Evolutionary conservation across 1,140 invertebrate genomes (phyloP).

Genomic region (Lepidurus couesii): DNA sequence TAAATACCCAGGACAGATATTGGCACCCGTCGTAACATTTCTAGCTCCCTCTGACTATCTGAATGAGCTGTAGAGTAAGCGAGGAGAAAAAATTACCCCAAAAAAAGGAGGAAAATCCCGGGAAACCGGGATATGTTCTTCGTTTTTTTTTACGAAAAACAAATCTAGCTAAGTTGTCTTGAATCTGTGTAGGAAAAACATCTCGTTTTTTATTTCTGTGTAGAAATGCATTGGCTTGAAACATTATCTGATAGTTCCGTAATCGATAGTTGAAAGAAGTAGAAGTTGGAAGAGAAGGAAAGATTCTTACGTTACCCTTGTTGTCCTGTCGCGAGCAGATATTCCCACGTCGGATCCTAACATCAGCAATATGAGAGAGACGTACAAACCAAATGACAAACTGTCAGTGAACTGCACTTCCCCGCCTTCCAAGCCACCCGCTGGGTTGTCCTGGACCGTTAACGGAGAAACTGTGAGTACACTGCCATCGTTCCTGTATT

Average conservation of each 20-base stretch:
- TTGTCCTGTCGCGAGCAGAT: conserved; percentile 25
- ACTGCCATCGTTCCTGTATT: background rate
- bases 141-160: too few relatives aligned
- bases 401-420: conserved; percentile 41
- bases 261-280: background rate
- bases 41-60: conserved; percentile 8
- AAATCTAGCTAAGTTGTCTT: too few relatives aligned
- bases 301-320: background rate
- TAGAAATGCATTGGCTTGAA: too few relatives aligned
- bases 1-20: conserved; percentile 10
- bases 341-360: conserved; percentile 34
- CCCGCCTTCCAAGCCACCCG: conserved; percentile 39
- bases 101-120: background rate
- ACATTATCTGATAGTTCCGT: too few relatives aligned
- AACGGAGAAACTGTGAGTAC: conserved; percentile 36
- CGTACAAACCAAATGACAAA: conserved; percentile 39
- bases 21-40: conserved; percentile 21
- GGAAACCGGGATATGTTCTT: background rate
- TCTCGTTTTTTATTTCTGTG: too few relatives aligned
- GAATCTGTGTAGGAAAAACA: too few relatives aligned
- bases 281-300: background rate
- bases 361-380: conserved; percentile 38
- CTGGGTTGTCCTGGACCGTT: conserved; percentile 40
- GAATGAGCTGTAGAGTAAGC: background rate
- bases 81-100: background rate